These are phyloP conservation scores for Heliconius eleuchia DNA, from an alignment of 1,140 invertebrate species.

Conservation along the genomic window DNA sequence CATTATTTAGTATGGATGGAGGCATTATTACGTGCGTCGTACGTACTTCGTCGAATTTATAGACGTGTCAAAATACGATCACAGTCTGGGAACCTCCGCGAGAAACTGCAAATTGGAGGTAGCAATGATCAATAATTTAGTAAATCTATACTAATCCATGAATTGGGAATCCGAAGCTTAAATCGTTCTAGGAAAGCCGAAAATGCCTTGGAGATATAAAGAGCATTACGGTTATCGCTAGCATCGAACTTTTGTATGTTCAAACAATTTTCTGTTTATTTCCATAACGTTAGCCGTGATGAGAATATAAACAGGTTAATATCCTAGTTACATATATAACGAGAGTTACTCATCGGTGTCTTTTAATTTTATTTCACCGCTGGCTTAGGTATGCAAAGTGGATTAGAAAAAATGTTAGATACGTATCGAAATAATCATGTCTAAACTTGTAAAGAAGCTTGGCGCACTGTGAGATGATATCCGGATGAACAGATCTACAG, in stretches of 20 bases:
- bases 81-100: conserved; percentile 54
- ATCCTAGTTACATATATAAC: conserved; percentile 54
- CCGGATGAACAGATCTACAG: conserved; percentile 67
- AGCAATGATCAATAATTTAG: not conserved
- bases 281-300: conserved; percentile 46
- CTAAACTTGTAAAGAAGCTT: conserved; percentile 64
- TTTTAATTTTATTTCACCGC: conserved; percentile 54
- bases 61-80: conserved; percentile 67
- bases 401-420: conserved; percentile 58
- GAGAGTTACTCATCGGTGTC: conserved; percentile 58
- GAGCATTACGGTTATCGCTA: conserved; percentile 36
- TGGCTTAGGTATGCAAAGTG: conserved; percentile 65
- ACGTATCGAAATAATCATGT: conserved; percentile 66
- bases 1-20: conserved; percentile 73
- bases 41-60: conserved; percentile 65
- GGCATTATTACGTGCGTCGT: conserved; percentile 58
- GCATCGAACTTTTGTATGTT: conserved; percentile 38
- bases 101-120: conserved; percentile 25
- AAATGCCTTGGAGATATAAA: conserved; percentile 2
- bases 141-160: not conserved
- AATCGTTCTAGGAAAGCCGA: conserved; percentile 20
- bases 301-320: conserved; percentile 50
- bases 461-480: conserved; percentile 58
- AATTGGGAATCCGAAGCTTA: not conserved
- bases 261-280: conserved; percentile 50